Base-by-base conservation (phyloP, 2,113 vertebrate genomes). In the Onychostoma macrolepis region DNA sequence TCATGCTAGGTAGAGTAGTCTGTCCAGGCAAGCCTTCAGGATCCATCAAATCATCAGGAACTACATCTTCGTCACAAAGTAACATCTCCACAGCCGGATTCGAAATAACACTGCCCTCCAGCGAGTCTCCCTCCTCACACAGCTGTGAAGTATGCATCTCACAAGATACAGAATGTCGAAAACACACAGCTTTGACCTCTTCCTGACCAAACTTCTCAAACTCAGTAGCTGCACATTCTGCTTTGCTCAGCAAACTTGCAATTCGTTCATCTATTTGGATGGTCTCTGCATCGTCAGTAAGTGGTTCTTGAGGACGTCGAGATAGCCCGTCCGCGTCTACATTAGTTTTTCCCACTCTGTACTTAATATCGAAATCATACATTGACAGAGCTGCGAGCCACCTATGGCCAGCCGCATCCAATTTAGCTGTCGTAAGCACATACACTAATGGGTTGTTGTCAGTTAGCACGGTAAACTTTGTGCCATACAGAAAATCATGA, bases 401-500 rank as follows among this genome's bases (percentile, higher is more conserved):
- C 26, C 86, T 61, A 24, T 88, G 61, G 1, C 77, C 28, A 43
- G 69, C 56, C 0, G 82, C 82, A 41, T 89, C 81, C 6, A 89
- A 28, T 24, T 85, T 88, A 3, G 78, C 90, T 45, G 28, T 88
- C 0, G 78, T 88, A 1, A 90, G 33, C 0, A 86, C 67, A 30
- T 89, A 85, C 1, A 61, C 82, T 36, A 84, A 48, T 1, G 74
- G 80, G 12, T 89, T 88, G 15, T 86, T 87, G 6, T 86, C 84
- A 1, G 87, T 87, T 9, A 87, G 5, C 2, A 88, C 82, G 4
- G 33, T 48, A 48, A 91, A 90, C 4, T 19, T 63, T 4, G 77
- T 38, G 2, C 80, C 89, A 63, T 90, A 90, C 4, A 91, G n/a
- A 17, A 74, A 90, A 12, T 89, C 85, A 61, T 88, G 79, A 24